Conservation (phyloP, 2,888 invertebrate genomes). For the Octodonta nipae region DNA sequence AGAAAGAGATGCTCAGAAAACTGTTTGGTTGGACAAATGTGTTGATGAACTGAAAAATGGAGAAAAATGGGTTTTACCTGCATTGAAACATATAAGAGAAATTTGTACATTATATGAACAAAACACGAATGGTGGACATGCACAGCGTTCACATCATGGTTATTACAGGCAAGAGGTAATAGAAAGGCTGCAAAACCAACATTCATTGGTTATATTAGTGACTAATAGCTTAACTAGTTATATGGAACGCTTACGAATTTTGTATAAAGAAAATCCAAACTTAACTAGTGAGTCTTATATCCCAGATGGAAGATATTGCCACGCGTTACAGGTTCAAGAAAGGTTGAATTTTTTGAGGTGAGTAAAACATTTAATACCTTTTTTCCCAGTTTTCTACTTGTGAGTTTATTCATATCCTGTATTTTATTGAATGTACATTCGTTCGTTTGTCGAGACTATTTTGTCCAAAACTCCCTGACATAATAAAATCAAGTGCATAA, state of each 20-base stretch:
- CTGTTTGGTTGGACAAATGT: slow-evolving; percentile 82
- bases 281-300: slow-evolving; percentile 65
- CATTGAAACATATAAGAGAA: slow-evolving; percentile 87
- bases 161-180: slow-evolving; percentile 49
- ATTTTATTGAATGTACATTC: background rate
- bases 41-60: slow-evolving; percentile 84
- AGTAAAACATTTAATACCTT: slow-evolving; percentile 5
- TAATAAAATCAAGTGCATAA: too few species aligned
- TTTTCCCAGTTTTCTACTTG: too few species aligned
- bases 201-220: slow-evolving; percentile 84
- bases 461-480: background rate
- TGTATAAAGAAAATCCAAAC: slow-evolving; percentile 56
- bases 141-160: slow-evolving; percentile 43
- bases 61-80: slow-evolving; percentile 86
- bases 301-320: slow-evolving; percentile 82
- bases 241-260: slow-evolving; percentile 69
- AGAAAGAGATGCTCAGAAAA: slow-evolving; percentile 86
- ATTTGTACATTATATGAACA: slow-evolving; percentile 91
- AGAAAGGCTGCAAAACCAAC: slow-evolving; percentile 78
- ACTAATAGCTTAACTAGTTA: slow-evolving; percentile 83
- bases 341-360: slow-evolving; percentile 70
- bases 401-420: too few species aligned
- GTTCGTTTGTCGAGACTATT: too few species aligned
- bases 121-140: slow-evolving; percentile 45
- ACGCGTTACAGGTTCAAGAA: slow-evolving; percentile 85